Conservation (phyloP, 2,888 invertebrate species). For the Cephus pygmeus region DNA sequence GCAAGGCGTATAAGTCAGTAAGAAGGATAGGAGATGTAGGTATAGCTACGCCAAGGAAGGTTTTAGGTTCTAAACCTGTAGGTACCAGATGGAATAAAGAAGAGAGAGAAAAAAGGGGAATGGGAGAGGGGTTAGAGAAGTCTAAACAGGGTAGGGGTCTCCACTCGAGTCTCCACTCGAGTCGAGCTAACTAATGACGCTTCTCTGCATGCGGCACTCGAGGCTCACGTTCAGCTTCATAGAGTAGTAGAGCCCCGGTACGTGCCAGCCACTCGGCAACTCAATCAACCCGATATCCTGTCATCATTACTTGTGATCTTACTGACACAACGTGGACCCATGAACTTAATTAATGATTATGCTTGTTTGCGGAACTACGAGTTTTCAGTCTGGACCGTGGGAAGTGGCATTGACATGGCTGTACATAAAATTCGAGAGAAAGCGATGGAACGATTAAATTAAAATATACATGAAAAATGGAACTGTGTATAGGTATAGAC, state of each 20-base stretch:
- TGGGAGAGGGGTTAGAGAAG: constrained; percentile 19
- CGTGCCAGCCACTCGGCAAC: not conserved
- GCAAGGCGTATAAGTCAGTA: not conserved
- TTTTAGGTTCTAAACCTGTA: not conserved
- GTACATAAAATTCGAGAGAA: not conserved
- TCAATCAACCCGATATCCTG: not conserved
- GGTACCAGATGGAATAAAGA: constrained; percentile 12
- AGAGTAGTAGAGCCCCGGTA: constrained; percentile 1
- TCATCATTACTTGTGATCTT: not conserved
- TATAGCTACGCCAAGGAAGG: not conserved
- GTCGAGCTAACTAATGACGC: constrained; percentile 59
- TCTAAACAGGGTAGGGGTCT: constrained; percentile 16
- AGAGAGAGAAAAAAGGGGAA: constrained; percentile 14
- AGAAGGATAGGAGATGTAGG: not conserved
- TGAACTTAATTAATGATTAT: not conserved
- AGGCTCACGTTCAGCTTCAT: constrained; percentile 39
- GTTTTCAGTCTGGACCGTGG: not conserved
- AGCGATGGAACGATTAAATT: not conserved
- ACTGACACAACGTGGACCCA: not conserved
- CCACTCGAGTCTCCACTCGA: constrained; percentile 42
- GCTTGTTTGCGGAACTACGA: not conserved
- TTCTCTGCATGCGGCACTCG: constrained; percentile 50
- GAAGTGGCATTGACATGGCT: not conserved
- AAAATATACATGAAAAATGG: too few relatives aligned
- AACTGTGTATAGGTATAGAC: too few relatives aligned